These are phyloP conservation scores for Panzeria rudis DNA, from an alignment of 2,888 invertebrate genomes.

Conservation along the genomic window DNA sequence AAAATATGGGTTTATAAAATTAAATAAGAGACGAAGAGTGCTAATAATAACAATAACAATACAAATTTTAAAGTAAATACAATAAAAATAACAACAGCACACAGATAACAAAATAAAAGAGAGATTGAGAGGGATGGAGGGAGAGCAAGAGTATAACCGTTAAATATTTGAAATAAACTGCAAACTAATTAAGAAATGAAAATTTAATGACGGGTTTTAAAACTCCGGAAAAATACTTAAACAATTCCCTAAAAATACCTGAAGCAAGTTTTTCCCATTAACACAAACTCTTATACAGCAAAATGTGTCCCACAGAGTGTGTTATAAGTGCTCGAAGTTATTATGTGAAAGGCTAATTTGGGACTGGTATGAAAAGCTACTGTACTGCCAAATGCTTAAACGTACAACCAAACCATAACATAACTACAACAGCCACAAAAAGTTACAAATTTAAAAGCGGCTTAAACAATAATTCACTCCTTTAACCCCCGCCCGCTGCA, in stretches of 20 bases:
- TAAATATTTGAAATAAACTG: constrained; percentile 2
- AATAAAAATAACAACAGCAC: constrained; percentile 29
- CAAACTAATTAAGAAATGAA: constrained; percentile 4
- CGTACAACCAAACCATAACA: background rate
- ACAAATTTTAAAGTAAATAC: background rate
- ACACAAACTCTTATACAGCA: background rate
- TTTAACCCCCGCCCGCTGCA: background rate
- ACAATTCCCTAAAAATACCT: constrained; percentile 29
- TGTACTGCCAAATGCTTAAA: constrained; percentile 58
- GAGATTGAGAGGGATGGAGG: background rate
- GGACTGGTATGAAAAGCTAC: background rate
- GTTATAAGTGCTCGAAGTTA: background rate
- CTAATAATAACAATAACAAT: background rate
- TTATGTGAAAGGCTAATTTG: background rate
- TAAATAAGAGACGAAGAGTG: background rate
- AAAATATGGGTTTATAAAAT: background rate
- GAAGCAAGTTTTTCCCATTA: background rate
- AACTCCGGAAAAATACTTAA: constrained; percentile 33
- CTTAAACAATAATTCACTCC: background rate
- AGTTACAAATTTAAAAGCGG: background rate
- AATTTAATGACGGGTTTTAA: too few species aligned
- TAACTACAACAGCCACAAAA: constrained; percentile 3
- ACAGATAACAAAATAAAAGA: background rate
- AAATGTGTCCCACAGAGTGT: constrained; percentile 1
- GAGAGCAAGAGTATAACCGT: background rate